These are phyloP conservation scores for Brachionus rotundiformis DNA, from an alignment of 1,140 invertebrate genomes.

Conservation along the genomic window DNA sequence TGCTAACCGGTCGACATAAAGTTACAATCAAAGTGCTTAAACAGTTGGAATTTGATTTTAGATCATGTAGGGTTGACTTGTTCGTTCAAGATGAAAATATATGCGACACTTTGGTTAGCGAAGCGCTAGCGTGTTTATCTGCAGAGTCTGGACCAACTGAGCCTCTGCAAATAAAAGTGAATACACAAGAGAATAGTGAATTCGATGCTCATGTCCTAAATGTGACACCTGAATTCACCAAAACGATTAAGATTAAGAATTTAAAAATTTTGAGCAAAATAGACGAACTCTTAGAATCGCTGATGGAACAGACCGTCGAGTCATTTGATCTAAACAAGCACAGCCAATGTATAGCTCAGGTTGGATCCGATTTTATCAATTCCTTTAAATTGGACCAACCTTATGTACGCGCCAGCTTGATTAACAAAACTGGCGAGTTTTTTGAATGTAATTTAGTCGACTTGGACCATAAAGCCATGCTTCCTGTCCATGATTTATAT, in stretches of 20 bases:
- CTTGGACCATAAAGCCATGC: background rate
- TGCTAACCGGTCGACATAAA: background rate
- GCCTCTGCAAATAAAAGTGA: background rate
- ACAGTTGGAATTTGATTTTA: background rate
- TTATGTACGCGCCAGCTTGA: background rate
- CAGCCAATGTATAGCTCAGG: background rate
- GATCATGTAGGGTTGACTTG: background rate
- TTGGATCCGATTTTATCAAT: background rate
- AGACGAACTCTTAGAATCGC: background rate
- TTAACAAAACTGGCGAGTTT: background rate
- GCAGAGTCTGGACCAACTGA: background rate
- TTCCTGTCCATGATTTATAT: background rate
- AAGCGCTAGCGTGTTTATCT: background rate
- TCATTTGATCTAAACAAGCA: background rate
- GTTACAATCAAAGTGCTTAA: conserved; percentile 6
- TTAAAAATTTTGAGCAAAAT: background rate
- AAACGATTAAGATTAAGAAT: background rate
- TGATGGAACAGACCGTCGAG: background rate
- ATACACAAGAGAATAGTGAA: background rate
- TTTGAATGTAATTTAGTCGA: background rate
- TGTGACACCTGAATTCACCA: background rate
- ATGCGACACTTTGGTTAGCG: background rate
- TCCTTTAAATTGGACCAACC: background rate
- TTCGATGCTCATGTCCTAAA: background rate
- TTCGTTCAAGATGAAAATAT: conserved; percentile 19